Base-by-base conservation (phyloP, 2,888 invertebrate species). In the Apodemia zela region DNA sequence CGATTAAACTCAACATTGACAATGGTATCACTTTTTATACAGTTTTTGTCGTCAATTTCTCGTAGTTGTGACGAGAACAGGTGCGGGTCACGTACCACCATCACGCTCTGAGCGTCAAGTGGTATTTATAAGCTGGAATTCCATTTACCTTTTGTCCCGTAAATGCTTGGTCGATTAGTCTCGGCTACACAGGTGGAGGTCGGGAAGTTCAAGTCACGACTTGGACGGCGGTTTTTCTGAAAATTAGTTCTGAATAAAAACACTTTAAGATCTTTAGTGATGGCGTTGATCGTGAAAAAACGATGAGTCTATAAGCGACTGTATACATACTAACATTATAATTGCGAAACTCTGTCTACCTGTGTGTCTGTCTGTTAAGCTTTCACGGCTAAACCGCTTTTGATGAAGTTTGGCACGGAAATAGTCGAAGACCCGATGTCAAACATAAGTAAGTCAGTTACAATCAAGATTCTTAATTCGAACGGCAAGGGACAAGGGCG, bases 161-260 rank as follows among this genome's bases (percentile, higher is more conserved):
- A 77, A 75, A 71, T 64, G 68, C 65, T 65, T 65, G 69, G 65
- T 72, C 73, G 75, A 87, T 88, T 87, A 66, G 89, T 73, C 76
- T 73, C 83, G 85, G 76, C 72, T 76, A 79, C 88, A 87, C 88
- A 87, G 85, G 89, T 86, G 81, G 78, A 83, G 82, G 81, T 84
- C 80, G 78, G 70, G 76, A 73, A 66, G 51, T 61, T 64, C 47
- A 61, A 69, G 71, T 73, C 73, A 73, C 73, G 73, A 72, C 59
- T 54, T 47, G 47, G 29, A 35, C 51, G 33, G 33, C 21, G 59
- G 45, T 60, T 60, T 38, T 60, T 60, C 38, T 38, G 45, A 45
- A 42, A 42, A 25, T 47, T 60, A n/a, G 47, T 45, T 60, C 10
- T 10, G 25, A 57, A 57, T 54, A 29, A 57, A 29, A 29, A 29